Percentiles rank a stretch among this genome's conserved stretches.
These are phyloP conservation scores for Oeneis ivallda DNA, from an alignment of 2,888 invertebrate genomes.

Conservation along the genomic window DNA sequence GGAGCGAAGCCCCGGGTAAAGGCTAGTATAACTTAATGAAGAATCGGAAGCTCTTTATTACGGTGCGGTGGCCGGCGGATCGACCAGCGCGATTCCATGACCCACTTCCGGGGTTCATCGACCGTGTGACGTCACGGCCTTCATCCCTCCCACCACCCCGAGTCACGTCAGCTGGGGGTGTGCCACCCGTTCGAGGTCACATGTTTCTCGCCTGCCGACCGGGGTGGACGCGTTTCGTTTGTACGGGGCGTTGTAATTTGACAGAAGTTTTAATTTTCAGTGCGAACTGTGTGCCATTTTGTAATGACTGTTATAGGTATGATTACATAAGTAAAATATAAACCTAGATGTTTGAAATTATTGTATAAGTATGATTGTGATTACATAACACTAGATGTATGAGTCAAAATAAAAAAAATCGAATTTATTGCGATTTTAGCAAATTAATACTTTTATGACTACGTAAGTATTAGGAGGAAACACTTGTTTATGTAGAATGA, in stretches of 20 bases:
- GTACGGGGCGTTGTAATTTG: slow-evolving; percentile 28
- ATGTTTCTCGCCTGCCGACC: slow-evolving; percentile 57
- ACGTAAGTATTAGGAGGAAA: not conserved
- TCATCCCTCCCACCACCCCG: slow-evolving; percentile 47
- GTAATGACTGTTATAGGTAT: slow-evolving; percentile 72
- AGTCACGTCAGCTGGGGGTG: slow-evolving; percentile 66
- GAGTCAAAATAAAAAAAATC: not conserved
- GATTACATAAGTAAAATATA: slow-evolving; percentile 31
- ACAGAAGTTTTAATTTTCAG: slow-evolving; percentile 43
- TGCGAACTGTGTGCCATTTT: slow-evolving; percentile 41
- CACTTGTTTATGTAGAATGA: not conserved
- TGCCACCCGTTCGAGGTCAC: slow-evolving; percentile 72
- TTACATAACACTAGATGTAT: not conserved
- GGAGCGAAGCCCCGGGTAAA: too few species aligned
- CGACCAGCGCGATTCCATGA: slow-evolving; percentile 68
- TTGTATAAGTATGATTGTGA: not conserved
- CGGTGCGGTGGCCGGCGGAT: slow-evolving; percentile 49
- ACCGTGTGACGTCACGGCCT: slow-evolving; percentile 76
- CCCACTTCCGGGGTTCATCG: slow-evolving; percentile 73
- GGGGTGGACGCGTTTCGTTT: slow-evolving; percentile 54
- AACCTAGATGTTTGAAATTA: not conserved
- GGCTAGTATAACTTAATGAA: slow-evolving; percentile 25
- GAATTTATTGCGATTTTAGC: not conserved
- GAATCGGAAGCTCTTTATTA: slow-evolving; percentile 35
- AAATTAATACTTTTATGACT: not conserved